These are phyloP conservation scores for Thymelicus acteon DNA, from an alignment of 2,888 invertebrate species.

Conservation along the genomic window DNA sequence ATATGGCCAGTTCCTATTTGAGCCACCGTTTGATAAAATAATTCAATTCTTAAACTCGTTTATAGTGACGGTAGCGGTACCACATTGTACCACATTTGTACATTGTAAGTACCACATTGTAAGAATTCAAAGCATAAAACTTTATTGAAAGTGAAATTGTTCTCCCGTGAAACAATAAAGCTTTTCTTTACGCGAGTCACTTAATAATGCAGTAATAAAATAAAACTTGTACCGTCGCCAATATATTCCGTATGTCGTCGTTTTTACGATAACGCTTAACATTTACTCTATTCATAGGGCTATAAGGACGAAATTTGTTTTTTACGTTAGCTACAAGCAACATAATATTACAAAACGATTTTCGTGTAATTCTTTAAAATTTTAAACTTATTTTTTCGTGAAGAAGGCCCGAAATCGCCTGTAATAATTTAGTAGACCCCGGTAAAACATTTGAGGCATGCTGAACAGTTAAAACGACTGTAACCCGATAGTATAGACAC, in stretches of 20 bases:
- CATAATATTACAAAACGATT: too few species aligned
- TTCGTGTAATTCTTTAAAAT: neutral
- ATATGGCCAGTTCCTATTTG: too few species aligned
- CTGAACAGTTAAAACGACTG: conserved; percentile 45
- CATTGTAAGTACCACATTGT: too few species aligned
- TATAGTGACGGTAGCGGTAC: too few species aligned
- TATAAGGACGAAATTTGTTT: conserved; percentile 10
- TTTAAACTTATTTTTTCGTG: neutral
- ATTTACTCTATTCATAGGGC: neutral
- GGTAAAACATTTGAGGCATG: conserved; percentile 1
- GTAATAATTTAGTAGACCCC: neutral
- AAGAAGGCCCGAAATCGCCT: neutral
- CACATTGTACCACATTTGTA: too few species aligned
- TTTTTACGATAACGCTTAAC: neutral
- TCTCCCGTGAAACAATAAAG: conserved; percentile 40
- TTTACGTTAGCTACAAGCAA: neutral
- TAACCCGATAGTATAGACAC: conserved; percentile 52
- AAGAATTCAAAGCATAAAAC: too few species aligned
- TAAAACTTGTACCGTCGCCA: conserved; percentile 43
- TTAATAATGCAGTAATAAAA: conserved; percentile 57
- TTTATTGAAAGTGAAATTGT: neutral
- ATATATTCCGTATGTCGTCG: neutral
- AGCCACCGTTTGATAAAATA: too few species aligned
- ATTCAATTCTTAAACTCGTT: too few species aligned
- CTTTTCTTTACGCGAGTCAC: conserved; percentile 46